These are phyloP conservation scores for Taurulus bubalis DNA, from an alignment of 2,113 vertebrate genomes.

Conservation along the genomic window DNA sequence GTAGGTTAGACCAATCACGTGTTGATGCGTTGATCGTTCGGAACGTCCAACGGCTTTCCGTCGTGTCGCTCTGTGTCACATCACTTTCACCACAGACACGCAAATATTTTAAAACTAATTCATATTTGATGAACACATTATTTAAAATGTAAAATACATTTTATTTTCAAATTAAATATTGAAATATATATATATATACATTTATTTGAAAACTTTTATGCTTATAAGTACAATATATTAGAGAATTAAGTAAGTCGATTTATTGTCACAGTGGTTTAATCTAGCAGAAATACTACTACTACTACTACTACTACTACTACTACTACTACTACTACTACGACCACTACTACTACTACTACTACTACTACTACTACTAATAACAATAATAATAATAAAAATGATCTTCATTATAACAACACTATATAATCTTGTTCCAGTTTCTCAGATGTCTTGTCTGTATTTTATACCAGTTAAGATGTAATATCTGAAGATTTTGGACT, in stretches of 20 bases:
- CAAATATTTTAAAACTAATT: background rate
- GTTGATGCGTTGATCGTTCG: slow-evolving; percentile 71
- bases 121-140: background rate
- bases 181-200: background rate
- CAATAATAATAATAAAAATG: background rate
- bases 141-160: no score
- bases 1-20: slow-evolving; percentile 58
- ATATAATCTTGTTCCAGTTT: background rate
- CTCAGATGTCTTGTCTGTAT: background rate
- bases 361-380: no score
- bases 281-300: background rate
- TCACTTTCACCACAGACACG: background rate
- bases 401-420: background rate
- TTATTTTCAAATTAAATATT: no score
- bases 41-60: slow-evolving; percentile 32
- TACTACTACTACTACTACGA: no score
- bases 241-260: background rate
- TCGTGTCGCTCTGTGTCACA: slow-evolving; percentile 19
- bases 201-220: background rate
- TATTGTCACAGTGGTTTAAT: background rate
- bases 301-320: background rate
- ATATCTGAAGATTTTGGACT: background rate
- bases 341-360: no score
- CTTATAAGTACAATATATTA: background rate
- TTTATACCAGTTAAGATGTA: background rate